These are phyloP conservation scores for Varanus komodoensis DNA, from an alignment of 2,113 vertebrate genomes.

Conservation along the genomic window DNA sequence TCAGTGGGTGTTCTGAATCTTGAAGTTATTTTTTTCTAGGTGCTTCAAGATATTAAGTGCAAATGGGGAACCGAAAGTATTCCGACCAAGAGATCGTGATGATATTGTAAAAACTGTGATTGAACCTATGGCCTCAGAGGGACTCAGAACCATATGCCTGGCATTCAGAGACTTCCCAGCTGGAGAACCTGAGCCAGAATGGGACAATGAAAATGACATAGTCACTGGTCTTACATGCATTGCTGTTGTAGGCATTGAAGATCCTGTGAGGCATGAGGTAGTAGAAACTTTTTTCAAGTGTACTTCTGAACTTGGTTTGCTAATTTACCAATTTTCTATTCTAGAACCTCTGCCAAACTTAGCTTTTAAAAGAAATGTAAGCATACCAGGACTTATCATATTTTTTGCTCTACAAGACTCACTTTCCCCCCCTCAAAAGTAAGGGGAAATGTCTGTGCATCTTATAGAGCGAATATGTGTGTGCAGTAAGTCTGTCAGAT, in stretches of 20 bases:
- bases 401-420: too few relatives aligned
- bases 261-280: slow-evolving; percentile 97
- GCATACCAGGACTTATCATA: not conserved
- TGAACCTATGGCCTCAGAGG: slow-evolving; percentile 98
- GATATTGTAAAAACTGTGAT: slow-evolving; percentile 97
- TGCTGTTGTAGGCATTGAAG: slow-evolving; percentile 97
- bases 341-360: not conserved
- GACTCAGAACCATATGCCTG: slow-evolving; percentile 96
- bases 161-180: slow-evolving; percentile 94
- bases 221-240: slow-evolving; percentile 93
- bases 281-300: slow-evolving; percentile 30
- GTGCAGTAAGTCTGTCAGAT: too few relatives aligned
- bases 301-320: not conserved
- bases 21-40: slow-evolving; percentile 72
- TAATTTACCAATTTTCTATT: not conserved
- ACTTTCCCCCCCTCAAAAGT: too few relatives aligned
- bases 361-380: not conserved
- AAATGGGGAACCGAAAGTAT: slow-evolving; percentile 91
- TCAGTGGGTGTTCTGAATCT: not conserved
- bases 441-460: too few relatives aligned
- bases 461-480: too few relatives aligned
- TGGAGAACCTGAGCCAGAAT: slow-evolving; percentile 93
- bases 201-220: slow-evolving; percentile 97
- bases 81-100: slow-evolving; percentile 93
- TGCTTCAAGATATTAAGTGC: slow-evolving; percentile 95